These are phyloP conservation scores for Leptopilina myrica DNA, from an alignment of 2,888 invertebrate genomes.

Conservation along the genomic window DNA sequence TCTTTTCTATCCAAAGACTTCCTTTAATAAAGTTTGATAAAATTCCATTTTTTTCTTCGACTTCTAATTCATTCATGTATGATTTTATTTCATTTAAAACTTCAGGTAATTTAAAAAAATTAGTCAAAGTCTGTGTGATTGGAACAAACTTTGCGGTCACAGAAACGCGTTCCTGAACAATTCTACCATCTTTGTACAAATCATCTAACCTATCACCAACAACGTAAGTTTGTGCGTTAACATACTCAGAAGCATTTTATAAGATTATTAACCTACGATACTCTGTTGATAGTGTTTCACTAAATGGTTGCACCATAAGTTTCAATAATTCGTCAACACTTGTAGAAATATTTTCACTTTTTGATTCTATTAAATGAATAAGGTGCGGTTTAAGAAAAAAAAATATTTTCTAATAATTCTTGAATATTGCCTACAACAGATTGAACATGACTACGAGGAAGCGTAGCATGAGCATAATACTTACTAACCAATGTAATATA, in stretches of 20 bases:
- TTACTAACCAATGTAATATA: neutral
- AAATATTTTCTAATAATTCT: constrained; percentile 7
- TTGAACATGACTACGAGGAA: constrained; percentile 15
- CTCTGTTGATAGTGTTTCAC: constrained; percentile 21
- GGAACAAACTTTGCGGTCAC: neutral
- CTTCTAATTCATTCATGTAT: constrained; percentile 1
- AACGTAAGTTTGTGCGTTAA: neutral
- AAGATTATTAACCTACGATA: constrained; percentile 2
- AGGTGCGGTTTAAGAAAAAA: neutral
- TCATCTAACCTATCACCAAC: constrained; percentile 7
- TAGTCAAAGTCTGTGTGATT: neutral
- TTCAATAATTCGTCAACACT: neutral
- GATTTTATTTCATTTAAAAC: neutral
- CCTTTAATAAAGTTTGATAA: constrained; percentile 14
- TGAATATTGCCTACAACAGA: neutral
- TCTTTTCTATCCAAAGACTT: neutral
- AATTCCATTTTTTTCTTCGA: neutral
- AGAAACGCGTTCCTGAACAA: neutral
- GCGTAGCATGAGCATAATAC: neutral
- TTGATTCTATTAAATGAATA: neutral
- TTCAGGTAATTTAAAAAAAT: constrained; percentile 3
- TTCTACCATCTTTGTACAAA: constrained; percentile 23
- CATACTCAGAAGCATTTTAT: neutral
- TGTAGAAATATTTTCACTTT: neutral
- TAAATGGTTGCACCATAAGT: neutral